These are phyloP conservation scores for Muscicapa adusta DNA, from an alignment of 2,113 vertebrate species.

Conservation along the genomic window DNA sequence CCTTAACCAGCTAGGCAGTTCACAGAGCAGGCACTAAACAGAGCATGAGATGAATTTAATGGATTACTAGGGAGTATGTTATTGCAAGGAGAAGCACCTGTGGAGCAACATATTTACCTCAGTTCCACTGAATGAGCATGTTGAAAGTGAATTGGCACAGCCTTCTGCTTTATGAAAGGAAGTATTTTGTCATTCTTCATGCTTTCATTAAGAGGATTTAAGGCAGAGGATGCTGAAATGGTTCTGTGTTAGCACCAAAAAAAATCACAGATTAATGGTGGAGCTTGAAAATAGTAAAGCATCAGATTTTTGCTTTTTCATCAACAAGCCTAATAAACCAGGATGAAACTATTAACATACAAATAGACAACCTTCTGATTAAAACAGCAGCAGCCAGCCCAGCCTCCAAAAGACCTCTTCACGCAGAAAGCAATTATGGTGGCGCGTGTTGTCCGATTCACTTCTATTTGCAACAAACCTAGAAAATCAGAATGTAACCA, in stretches of 20 bases:
- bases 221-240: slow-evolving; percentile 62
- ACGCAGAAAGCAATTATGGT: slow-evolving; percentile 63
- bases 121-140: slow-evolving; percentile 49
- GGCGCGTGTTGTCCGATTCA: slow-evolving; percentile 42
- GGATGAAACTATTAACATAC: slow-evolving; percentile 78
- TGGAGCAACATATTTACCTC: slow-evolving; percentile 53
- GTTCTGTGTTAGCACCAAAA: slow-evolving; percentile 44
- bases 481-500: slow-evolving; percentile 60
- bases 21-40: slow-evolving; percentile 32
- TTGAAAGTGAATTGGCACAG: slow-evolving; percentile 31
- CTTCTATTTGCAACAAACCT: slow-evolving; percentile 46
- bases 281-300: slow-evolving; percentile 64
- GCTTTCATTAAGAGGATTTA: slow-evolving; percentile 65
- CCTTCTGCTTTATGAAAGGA: slow-evolving; percentile 46
- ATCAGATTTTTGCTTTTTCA: slow-evolving; percentile 74
- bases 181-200: slow-evolving; percentile 56
- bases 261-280: slow-evolving; percentile 65
- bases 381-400: slow-evolving; percentile 65
- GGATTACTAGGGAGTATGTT: slow-evolving; percentile 44
- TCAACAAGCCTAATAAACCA: slow-evolving; percentile 71
- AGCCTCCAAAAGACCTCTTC: slow-evolving; percentile 64
- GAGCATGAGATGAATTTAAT: slow-evolving; percentile 49
- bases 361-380: slow-evolving; percentile 78
- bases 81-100: slow-evolving; percentile 62
- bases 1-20: slow-evolving; percentile 42